Evolutionary conservation across 2,888 invertebrate genomes (phyloP), one percentile per base, ranked within the genome.

Genomic region (Merodon equestris): DNA sequence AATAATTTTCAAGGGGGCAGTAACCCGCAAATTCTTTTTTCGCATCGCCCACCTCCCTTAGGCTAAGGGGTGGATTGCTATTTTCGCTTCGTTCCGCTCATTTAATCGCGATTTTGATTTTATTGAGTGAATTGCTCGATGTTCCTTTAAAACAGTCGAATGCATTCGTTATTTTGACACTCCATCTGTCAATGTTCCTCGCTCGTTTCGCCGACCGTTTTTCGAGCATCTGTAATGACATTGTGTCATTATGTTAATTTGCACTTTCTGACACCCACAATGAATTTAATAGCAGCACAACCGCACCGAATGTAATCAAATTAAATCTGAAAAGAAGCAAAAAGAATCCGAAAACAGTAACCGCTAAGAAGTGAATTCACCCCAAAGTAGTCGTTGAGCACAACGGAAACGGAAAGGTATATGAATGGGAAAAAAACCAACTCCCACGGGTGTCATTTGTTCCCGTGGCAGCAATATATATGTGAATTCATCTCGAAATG

Each of bases 291-390:
- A 64, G 60, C 70, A 44, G 48, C 58, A 61, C 67, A 51, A 57
- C 68, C 72, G 77, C 57, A 72, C 68, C 66, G 75, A 81, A 83
- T 83, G 83, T 85, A 85, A 85, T 85, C 85, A 85, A 85, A 85
- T 85, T 84, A 85, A 85, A 83, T 84, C 83, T 82, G 83, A 82
- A 83, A 81, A 83, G 83, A 84, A 83, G 47, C 36, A 50, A 48
- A 10, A 12, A 47, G 42, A 50, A 54, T 40, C 42, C 4, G 27
- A 34, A 12, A 54, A 53, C n/a, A 38, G 61, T 27, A 27, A 19
- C 27, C 54, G 56, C 48, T 19, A 38, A 61, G 47, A 48, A 14
- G 17, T 15, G 40, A 50, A 48, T 42, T 48, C 53, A 74, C 54
- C 79, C 79, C 50, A n/a, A 27, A 42, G 9, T 12, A 18, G 48